phyloP scores from a whole-genome alignment of 2,797 vertebrate genomes.

The Chaunax sp. region DNA sequence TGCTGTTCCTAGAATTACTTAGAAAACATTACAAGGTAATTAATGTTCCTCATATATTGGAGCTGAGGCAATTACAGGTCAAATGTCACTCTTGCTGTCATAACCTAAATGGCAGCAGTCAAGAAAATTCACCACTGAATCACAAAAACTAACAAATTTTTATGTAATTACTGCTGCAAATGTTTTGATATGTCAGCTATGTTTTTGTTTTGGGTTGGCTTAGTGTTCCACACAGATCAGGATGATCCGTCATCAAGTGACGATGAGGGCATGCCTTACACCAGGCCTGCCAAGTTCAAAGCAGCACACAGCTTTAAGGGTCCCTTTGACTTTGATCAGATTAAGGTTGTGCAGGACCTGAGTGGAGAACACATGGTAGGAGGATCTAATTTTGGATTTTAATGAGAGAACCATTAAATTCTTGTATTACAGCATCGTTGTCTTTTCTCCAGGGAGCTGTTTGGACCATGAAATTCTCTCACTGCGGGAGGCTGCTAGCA shows the following conservation, averaged over 20 bases:
- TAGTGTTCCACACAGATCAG: slow-evolving; percentile 97
- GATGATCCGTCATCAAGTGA: slow-evolving; percentile 98
- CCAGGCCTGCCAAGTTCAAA: slow-evolving; percentile 96
- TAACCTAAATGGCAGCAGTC: neutral
- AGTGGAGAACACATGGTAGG: slow-evolving; percentile 97
- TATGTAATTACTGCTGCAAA: neutral
- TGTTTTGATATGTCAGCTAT: neutral
- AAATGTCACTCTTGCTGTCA: neutral
- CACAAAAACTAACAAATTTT: neutral
- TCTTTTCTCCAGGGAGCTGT: slow-evolving; percentile 89
- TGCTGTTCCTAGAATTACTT: too few relatives aligned
- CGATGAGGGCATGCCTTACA: slow-evolving; percentile 99
- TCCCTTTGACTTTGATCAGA: slow-evolving; percentile 98
- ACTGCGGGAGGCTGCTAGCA: slow-evolving; percentile 95
- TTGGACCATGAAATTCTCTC: slow-evolving; percentile 99
- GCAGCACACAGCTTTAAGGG: slow-evolving; percentile 98
- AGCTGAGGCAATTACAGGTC: neutral
- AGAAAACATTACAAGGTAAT: too few relatives aligned
- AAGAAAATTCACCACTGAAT: neutral
- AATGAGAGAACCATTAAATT: neutral
- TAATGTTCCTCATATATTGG: neutral
- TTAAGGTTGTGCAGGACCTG: slow-evolving; percentile 97
- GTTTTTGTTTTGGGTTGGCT: slow-evolving; percentile 20
- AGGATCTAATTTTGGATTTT: neutral
- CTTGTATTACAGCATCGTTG: neutral